phyloP scores from a whole-genome alignment of 2,113 vertebrate species.

The Hippocampus guttulatus region DNA sequence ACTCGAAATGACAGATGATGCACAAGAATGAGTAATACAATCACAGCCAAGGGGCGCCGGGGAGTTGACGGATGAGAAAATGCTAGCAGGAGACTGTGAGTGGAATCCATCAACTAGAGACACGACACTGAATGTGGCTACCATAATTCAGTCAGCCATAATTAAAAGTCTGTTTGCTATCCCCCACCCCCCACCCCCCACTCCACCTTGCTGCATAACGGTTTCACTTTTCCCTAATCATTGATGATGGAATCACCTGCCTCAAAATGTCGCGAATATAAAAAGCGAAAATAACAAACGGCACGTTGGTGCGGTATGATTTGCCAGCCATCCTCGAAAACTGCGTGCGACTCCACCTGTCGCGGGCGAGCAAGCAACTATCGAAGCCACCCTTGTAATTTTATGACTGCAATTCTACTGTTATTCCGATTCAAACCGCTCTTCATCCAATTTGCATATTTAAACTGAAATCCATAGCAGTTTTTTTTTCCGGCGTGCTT shows the following conservation, averaged over 20 bases:
- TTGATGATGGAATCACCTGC: slow-evolving; percentile 75
- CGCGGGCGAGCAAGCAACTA: not conserved
- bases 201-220: slow-evolving; percentile 33
- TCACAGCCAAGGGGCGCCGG: slow-evolving; percentile 52
- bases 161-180: slow-evolving; percentile 73
- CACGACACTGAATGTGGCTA: slow-evolving; percentile 50
- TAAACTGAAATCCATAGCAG: not conserved
- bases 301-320: slow-evolving; percentile 32
- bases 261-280: slow-evolving; percentile 52
- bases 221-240: slow-evolving; percentile 57
- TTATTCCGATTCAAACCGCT: not conserved
- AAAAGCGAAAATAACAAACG: slow-evolving; percentile 17
- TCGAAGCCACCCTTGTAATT: not conserved
- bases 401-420: not conserved
- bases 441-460: not conserved
- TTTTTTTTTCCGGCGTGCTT: not conserved
- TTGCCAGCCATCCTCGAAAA: slow-evolving; percentile 25
- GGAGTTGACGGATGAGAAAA: slow-evolving; percentile 19
- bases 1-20: slow-evolving; percentile 63
- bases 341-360: not conserved
- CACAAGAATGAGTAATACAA: slow-evolving; percentile 67
- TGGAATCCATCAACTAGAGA: slow-evolving; percentile 58
- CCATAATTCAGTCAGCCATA: slow-evolving; percentile 72
- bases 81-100: slow-evolving; percentile 12
- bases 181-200: not conserved